Conservation (phyloP, 2,113 vertebrate genomes). For the Nettapus auritus region DNA sequence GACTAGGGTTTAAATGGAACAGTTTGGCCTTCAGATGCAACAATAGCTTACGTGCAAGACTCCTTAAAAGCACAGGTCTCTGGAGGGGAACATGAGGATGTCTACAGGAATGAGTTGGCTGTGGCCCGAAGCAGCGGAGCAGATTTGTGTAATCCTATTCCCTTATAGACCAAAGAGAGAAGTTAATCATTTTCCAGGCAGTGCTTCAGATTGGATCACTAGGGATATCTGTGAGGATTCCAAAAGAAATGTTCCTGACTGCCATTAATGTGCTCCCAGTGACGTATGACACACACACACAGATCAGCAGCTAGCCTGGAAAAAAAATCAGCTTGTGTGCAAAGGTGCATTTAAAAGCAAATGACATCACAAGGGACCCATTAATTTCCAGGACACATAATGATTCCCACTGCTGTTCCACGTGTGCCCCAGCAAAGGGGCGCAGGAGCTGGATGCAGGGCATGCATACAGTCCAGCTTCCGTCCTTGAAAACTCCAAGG, state of each 20-base stretch:
- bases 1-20: not conserved
- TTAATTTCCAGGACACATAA: slow-evolving; percentile 19
- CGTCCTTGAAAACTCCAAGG: slow-evolving; percentile 55
- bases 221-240: slow-evolving; percentile 45
- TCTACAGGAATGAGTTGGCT: slow-evolving; percentile 39
- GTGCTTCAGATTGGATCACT: slow-evolving; percentile 60
- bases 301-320: not conserved
- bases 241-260: slow-evolving; percentile 39
- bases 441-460: slow-evolving; percentile 15
- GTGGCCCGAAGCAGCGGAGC: not conserved
- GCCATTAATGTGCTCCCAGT: slow-evolving; percentile 18
- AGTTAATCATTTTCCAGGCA: slow-evolving; percentile 70
- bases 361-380: not conserved
- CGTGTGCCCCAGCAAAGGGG: not conserved
- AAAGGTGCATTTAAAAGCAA: slow-evolving; percentile 15
- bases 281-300: not conserved
- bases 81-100: slow-evolving; percentile 3
- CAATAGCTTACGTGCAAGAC: slow-evolving; percentile 48
- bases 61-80: not conserved
- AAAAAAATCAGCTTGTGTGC: not conserved
- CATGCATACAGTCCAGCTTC: slow-evolving; percentile 13
- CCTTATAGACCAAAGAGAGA: slow-evolving; percentile 6
- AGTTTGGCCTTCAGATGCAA: slow-evolving; percentile 27
- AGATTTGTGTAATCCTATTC: slow-evolving; percentile 8
- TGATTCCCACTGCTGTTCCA: not conserved